Base-by-base conservation (phyloP, 2,888 invertebrate genomes). In the Megaustenia siamemsis region DNA sequence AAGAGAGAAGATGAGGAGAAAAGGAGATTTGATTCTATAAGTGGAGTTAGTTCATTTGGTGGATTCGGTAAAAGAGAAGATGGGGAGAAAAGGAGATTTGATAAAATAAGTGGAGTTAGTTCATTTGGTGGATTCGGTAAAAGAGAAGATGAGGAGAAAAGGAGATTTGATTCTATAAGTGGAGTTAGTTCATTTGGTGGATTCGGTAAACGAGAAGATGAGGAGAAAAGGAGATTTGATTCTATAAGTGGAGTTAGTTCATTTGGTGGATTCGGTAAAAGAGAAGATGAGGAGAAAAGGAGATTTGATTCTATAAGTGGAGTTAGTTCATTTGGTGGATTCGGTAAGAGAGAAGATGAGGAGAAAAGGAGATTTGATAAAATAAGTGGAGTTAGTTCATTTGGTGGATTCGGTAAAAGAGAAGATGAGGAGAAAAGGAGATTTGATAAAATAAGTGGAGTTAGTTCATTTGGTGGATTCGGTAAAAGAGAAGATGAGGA, bases 341-440 rank as follows among this genome's bases (percentile, higher is more conserved):
- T 73, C 49, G 73, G 73, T 49, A 73, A 73, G 49, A 49, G 73
- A 49, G 18, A 73, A 28, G 73, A 73, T 49, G 49, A 43, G 3
- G 71, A 73, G 21, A 73, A 73, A 15, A 73, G 73, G 32, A 28
- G 49, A 49, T 73, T 73, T 49, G 73, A 73, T 73, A 49, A 45
- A 15, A 73, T 73, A 32, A 49, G 49, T 49, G 73, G 73, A 45
- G 10, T 73, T 32, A 73, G 73, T 73, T 49, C 73, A 18, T 73
- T 73, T 73, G 73, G 73, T 32, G 45, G 49, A 32, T 73, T 73
- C 32, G 71, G 71, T 73, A 73, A 73, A 73, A 73, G 71, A 73
- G 45, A 45, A n/a, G 45, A 73, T 28, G 71, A n/a, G 15, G 71
- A 73, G 5, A 73, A 73, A 38, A 73, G 71, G 15, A 43, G 45